Conservation (phyloP, 2,113 vertebrate species). For the Notarius quadriscutis region DNA sequence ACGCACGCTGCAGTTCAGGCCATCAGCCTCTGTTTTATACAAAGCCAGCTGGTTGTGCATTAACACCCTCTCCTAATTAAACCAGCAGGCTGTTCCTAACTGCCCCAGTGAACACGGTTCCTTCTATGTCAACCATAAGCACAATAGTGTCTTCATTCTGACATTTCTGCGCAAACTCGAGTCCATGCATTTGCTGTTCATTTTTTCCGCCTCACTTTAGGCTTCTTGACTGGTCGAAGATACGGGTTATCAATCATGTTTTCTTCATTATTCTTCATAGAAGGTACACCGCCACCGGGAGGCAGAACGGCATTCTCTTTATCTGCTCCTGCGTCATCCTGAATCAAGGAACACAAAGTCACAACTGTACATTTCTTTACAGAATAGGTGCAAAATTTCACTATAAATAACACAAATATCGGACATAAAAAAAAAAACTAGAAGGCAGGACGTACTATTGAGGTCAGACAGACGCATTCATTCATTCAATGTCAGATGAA, state of each 20-base stretch:
- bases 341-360: constrained; percentile 1
- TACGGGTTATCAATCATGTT: constrained; percentile 95
- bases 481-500: too few species aligned
- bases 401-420: not conserved
- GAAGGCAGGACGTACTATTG: too few species aligned
- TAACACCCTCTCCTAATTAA: not conserved
- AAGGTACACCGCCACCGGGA: constrained; percentile 76
- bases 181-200: constrained; percentile 63
- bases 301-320: constrained; percentile 93
- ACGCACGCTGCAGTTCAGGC: not conserved
- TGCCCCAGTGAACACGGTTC: not conserved
- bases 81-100: not conserved
- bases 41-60: not conserved
- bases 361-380: not conserved
- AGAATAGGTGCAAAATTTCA: not conserved
- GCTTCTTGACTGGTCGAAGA: constrained; percentile 94
- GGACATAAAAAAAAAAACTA: too few species aligned
- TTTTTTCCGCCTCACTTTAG: constrained; percentile 97
- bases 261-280: constrained; percentile 84
- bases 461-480: too few species aligned
- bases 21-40: not conserved
- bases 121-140: not conserved
- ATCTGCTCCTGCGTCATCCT: constrained; percentile 89
- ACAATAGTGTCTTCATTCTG: not conserved
- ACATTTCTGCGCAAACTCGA: not conserved